These are phyloP conservation scores for Pachypanchax playfairii DNA, from an alignment of 2,113 vertebrate species.

Conservation along the genomic window DNA sequence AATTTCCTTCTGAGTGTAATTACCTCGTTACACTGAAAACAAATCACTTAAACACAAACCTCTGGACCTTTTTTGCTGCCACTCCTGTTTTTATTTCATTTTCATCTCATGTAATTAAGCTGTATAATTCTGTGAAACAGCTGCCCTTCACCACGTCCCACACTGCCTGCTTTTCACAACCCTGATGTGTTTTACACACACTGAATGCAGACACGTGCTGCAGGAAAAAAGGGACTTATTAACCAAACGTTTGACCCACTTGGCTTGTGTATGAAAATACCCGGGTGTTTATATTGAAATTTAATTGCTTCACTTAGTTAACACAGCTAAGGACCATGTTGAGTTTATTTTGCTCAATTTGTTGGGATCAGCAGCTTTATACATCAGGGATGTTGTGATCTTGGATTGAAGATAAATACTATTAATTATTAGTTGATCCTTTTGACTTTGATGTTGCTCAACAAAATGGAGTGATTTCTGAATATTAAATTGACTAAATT, in stretches of 20 bases:
- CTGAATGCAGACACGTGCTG: constrained; percentile 32
- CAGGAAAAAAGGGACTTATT: constrained; percentile 53
- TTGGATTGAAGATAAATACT: constrained; percentile 71
- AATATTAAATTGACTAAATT: constrained; percentile 24
- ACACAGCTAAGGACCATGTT: constrained; percentile 69
- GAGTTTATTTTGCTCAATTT: constrained; percentile 67
- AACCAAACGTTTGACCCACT: constrained; percentile 64
- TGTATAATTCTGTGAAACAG: constrained; percentile 5
- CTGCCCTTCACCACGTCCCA: neutral
- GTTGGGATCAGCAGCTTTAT: constrained; percentile 67
- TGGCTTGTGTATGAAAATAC: constrained; percentile 68
- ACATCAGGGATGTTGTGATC: constrained; percentile 56
- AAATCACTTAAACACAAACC: constrained; percentile 16
- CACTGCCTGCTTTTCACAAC: neutral
- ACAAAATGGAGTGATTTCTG: constrained; percentile 29
- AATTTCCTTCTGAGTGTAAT: constrained; percentile 40
- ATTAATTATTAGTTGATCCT: constrained; percentile 73
- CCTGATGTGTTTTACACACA: constrained; percentile 19
- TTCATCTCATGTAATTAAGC: constrained; percentile 53
- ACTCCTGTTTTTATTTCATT: constrained; percentile 46
- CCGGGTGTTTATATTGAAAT: constrained; percentile 73
- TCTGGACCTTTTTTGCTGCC: constrained; percentile 33
- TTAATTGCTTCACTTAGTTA: constrained; percentile 78
- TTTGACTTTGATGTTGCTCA: constrained; percentile 51
- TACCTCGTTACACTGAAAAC: constrained; percentile 19